phyloP scores from a whole-genome alignment of 1,140 invertebrate genomes.

The Paraescarpia echinospica region DNA sequence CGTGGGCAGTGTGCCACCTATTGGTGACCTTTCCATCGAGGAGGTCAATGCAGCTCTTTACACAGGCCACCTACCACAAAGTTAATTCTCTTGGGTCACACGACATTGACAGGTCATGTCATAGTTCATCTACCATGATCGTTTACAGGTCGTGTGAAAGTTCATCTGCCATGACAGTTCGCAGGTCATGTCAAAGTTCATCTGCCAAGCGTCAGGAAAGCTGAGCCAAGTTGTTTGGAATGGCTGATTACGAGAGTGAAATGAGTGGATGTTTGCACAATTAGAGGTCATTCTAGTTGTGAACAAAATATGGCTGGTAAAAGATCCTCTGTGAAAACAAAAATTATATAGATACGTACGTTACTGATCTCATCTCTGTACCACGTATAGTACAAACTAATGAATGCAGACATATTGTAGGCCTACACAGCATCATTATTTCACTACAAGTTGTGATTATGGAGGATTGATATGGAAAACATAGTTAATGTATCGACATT shows the following conservation, averaged over 20 bases:
- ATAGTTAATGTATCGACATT: too few relatives aligned
- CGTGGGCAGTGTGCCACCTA: slow-evolving; percentile 61
- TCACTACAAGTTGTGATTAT: too few relatives aligned
- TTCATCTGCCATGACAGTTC: too few relatives aligned
- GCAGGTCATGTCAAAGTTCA: background rate
- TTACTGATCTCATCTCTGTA: too few relatives aligned
- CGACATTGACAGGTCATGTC: background rate
- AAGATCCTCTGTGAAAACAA: too few relatives aligned
- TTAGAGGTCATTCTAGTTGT: too few relatives aligned
- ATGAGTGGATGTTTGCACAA: background rate
- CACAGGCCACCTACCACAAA: background rate
- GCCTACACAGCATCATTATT: too few relatives aligned
- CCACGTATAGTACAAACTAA: too few relatives aligned
- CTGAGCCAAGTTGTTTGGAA: background rate
- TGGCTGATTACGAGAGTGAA: background rate
- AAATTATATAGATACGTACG: too few relatives aligned
- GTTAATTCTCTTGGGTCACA: background rate
- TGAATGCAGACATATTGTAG: too few relatives aligned
- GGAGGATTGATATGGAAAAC: too few relatives aligned
- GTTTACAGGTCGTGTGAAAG: background rate
- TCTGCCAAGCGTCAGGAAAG: background rate
- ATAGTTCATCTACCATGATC: background rate
- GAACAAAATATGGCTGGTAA: too few relatives aligned
- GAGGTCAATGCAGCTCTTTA: slow-evolving; percentile 65
- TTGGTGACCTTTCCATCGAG: slow-evolving; percentile 66